These are phyloP conservation scores for Cryptomyrus ogoouensis DNA, from an alignment of 2,113 vertebrate species.

Conservation along the genomic window DNA sequence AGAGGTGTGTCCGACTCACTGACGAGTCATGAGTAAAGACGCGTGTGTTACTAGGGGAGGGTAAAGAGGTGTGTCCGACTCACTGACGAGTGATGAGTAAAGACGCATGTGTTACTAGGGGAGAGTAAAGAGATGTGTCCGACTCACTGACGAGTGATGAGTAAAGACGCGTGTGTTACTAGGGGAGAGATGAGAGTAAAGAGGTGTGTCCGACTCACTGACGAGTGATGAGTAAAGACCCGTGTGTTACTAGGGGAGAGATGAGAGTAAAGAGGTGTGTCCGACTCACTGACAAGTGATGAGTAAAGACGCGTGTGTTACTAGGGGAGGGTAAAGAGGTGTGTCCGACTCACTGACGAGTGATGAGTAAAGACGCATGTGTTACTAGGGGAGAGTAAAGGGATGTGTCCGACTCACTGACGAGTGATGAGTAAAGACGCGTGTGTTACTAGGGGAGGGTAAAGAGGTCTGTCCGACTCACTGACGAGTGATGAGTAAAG, in stretches of 20 bases:
- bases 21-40: not conserved
- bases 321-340: not conserved
- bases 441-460: not conserved
- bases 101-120: not conserved
- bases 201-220: not conserved
- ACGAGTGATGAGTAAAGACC: not conserved
- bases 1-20: not conserved
- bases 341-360: not conserved
- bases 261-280: not conserved
- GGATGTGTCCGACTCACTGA: not conserved
- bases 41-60: not conserved
- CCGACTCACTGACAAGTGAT: not conserved
- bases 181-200: not conserved
- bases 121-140: not conserved
- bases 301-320: not conserved
- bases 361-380: not conserved
- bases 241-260: not conserved
- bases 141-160: not conserved
- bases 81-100: not conserved
- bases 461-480: not conserved
- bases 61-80: not conserved
- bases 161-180: not conserved
- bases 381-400: not conserved
- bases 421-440: not conserved
- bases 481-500: not conserved